Base-by-base conservation (phyloP, 1,140 invertebrate genomes). In the Zophobas atratus region DNA sequence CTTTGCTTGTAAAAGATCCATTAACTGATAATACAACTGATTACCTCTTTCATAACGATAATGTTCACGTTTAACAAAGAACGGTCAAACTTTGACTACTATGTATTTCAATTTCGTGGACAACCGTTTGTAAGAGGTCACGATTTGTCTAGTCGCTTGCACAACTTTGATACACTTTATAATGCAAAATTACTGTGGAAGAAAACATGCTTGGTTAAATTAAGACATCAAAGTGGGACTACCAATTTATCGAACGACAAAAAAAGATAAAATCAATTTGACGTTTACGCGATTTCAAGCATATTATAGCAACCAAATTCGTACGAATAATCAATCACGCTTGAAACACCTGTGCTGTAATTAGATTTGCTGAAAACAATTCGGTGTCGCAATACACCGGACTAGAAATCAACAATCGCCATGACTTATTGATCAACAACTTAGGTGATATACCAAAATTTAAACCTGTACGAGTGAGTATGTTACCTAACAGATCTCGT, bases 101-200 rank as follows among this genome's bases (percentile, higher is more conserved):
- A 20, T 20, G 20, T 20, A 72, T 72, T 53, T 53, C 70, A 72
- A 56, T 56, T 43, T 73, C 71, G 71, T 73, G 71, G 71, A 73
- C 71, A 56, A 73, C 49, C 32, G 38, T 73, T 43, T 72, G 49
- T 55, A 36, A 73, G 71, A 73, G 71, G 71, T 73, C 71, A 73
- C 71, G 71, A 73, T 73, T 53, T 53, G 70, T 72, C 48, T 36
- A 35, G 55, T 73, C 56, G 6, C 32, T 73, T 73, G 49, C 71
- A 73, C 55, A 73, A 73, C 39, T 8, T 8, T 38, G 60, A 38
- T 43, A 67, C 60, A 67, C 41, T 43, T 67, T 43, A 60, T 60
- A 33, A 60, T 60, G 38, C 56, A 60, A 60, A 60, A 60, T 36
- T 32, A 34, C 55, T 56, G 36, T 60, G 56, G 60, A 67, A 39